Evolutionary conservation across 2,888 invertebrate genomes (phyloP).

Genomic region (Anoplius nigerrimus): DNA sequence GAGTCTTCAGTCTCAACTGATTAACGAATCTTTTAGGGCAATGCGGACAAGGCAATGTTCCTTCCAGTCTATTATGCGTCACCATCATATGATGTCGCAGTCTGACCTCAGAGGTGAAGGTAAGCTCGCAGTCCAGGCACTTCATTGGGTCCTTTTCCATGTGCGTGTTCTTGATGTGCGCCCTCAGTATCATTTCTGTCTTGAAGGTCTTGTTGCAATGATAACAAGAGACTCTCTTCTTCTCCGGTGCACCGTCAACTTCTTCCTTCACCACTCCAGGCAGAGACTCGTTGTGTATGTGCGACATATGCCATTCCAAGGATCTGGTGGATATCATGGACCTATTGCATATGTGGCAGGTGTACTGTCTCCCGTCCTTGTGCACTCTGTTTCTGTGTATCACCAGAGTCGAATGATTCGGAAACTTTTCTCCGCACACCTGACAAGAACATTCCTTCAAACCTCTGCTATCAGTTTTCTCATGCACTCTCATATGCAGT

Average conservation of each 20-base stretch:
- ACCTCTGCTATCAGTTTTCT: slow-evolving; percentile 70
- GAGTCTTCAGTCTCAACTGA: slow-evolving; percentile 70
- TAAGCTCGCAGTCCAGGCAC: slow-evolving; percentile 67
- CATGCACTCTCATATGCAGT: slow-evolving; percentile 70
- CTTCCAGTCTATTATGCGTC: slow-evolving; percentile 68
- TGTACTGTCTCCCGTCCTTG: slow-evolving; percentile 71
- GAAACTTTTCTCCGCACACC: slow-evolving; percentile 72
- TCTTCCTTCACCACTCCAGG: slow-evolving; percentile 57
- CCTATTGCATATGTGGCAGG: slow-evolving; percentile 71
- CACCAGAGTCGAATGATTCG: slow-evolving; percentile 72
- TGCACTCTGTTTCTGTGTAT: slow-evolving; percentile 71
- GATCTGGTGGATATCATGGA: slow-evolving; percentile 72
- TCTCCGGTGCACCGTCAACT: slow-evolving; percentile 55
- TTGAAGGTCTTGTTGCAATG: slow-evolving; percentile 72
- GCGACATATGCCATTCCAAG: slow-evolving; percentile 71
- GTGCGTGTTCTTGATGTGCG: slow-evolving; percentile 72
- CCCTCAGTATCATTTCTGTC: slow-evolving; percentile 72
- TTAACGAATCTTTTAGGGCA: slow-evolving; percentile 72
- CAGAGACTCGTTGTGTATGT: slow-evolving; percentile 69
- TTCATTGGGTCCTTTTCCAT: slow-evolving; percentile 71
- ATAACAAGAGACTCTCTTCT: slow-evolving; percentile 67
- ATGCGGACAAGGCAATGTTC: slow-evolving; percentile 70
- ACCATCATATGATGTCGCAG: slow-evolving; percentile 73
- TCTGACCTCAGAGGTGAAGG: slow-evolving; percentile 70
- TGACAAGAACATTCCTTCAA: slow-evolving; percentile 73